phyloP scores from a whole-genome alignment of 2,113 vertebrate species.

The Aegotheles bennettii region DNA sequence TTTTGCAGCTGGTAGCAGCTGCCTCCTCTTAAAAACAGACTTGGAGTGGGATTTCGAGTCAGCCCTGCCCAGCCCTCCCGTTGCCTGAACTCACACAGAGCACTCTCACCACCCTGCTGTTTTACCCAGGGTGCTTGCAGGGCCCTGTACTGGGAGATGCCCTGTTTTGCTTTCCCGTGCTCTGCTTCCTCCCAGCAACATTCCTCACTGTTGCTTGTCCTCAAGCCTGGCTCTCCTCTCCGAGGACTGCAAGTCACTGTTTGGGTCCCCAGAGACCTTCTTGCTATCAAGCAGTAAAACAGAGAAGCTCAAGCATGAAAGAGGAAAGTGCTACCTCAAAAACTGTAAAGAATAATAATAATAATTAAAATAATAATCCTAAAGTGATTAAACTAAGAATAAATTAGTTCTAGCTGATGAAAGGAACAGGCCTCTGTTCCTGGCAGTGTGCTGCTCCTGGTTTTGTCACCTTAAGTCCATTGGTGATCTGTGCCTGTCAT shows the following conservation, averaged over 20 bases:
- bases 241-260: background rate
- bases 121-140: background rate
- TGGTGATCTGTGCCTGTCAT: background rate
- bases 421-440: background rate
- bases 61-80: background rate
- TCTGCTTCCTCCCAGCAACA: background rate
- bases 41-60: background rate
- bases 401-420: background rate
- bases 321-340: background rate
- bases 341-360: background rate
- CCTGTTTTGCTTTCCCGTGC: background rate
- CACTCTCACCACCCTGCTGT: background rate
- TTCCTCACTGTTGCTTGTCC: background rate
- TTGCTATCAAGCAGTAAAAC: background rate
- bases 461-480: background rate
- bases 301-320: background rate
- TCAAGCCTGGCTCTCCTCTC: background rate
- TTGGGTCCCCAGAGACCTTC: background rate
- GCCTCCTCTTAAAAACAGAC: background rate
- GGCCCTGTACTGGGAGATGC: background rate
- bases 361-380: no score
- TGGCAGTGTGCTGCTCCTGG: background rate
- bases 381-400: background rate
- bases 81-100: background rate
- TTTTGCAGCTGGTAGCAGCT: constrained; percentile 19